These are phyloP conservation scores for Leucozona laternaria DNA, from an alignment of 2,888 invertebrate species.

Conservation along the genomic window DNA sequence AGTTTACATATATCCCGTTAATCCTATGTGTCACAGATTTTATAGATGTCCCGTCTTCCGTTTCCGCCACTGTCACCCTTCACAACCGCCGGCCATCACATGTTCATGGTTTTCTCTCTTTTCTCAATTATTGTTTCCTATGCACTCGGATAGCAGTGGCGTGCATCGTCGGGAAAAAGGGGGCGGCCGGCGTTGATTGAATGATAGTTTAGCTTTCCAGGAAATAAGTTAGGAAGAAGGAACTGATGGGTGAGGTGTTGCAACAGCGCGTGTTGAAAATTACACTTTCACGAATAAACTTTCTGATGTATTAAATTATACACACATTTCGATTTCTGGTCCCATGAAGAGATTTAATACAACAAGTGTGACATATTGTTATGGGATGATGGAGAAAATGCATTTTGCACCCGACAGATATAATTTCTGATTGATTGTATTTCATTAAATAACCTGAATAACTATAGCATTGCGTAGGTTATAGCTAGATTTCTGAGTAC, in stretches of 20 bases:
- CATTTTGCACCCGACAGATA: conserved; percentile 40
- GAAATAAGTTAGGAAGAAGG: neutral
- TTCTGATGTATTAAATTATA: too few species aligned
- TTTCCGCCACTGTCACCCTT: neutral
- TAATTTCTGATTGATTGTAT: conserved; percentile 68
- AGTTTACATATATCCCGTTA: conserved; percentile 60
- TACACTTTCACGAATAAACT: conserved; percentile 71
- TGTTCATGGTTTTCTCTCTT: conserved; percentile 38
- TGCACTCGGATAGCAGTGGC: conserved; percentile 48
- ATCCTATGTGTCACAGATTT: conserved; percentile 71
- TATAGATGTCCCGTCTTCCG: conserved; percentile 41
- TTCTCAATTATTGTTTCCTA: conserved; percentile 25
- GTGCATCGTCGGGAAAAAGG: neutral
- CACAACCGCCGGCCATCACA: neutral
- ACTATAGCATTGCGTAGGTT: neutral
- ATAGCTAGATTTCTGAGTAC: neutral
- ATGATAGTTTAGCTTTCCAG: neutral
- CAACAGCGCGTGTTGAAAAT: conserved; percentile 74
- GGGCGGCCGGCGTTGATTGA: conserved; percentile 1
- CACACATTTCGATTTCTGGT: too few species aligned
- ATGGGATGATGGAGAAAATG: neutral
- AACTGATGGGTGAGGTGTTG: conserved; percentile 24
- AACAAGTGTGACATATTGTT: neutral
- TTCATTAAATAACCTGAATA: conserved; percentile 39
- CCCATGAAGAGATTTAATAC: neutral